Base-by-base conservation (phyloP, 1,140 invertebrate species). In the Eumaeus atala region DNA sequence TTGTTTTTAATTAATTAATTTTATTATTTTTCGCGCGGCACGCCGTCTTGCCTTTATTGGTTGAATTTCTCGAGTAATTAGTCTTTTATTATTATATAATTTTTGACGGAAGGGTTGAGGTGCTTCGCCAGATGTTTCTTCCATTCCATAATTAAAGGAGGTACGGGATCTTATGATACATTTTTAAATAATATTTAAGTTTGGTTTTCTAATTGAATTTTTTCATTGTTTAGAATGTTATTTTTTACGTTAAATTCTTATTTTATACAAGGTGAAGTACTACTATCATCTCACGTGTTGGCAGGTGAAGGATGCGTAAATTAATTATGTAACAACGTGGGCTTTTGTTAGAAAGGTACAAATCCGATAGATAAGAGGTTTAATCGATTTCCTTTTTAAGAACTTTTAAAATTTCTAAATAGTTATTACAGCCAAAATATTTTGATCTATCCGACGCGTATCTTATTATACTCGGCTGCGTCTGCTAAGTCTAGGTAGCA, bases 1-100 rank as follows among this genome's bases (percentile, higher is more conserved):
- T 76, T 83, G 82, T 83, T 83, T 81, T 83, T 82, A 83, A 81
- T 85, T 80, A 82, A 84, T 84, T 83, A 80, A 83, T 83, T 80
- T 85, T 82, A 85, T 83, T 80, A 81, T 81, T 79, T 72, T 72
- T 69, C 67, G 67, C 55, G 67, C 47, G 64, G 62, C 58, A 50
- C 68, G 68, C 72, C 76, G 75, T 70, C 70, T 83, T 81, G 77
- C 62, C 74, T 73, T 81, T 84, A 82, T 74, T 72, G 77, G 77
- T 62, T 62, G 72, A 76, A 75, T 68, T 72, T 73, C 67, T 74
- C 64, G 66, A 69, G 74, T 73, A 81, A 82, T 84, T 82, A 84
- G 71, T 74, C 68, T 84, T 84, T 83, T 84, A 84, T 84, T 84
- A 70, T 84, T 77, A 75, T 84, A 78, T 81, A 79, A 82, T 84